phyloP scores from a whole-genome alignment of 2,888 invertebrate species.

The Tupiocoris notatus region DNA sequence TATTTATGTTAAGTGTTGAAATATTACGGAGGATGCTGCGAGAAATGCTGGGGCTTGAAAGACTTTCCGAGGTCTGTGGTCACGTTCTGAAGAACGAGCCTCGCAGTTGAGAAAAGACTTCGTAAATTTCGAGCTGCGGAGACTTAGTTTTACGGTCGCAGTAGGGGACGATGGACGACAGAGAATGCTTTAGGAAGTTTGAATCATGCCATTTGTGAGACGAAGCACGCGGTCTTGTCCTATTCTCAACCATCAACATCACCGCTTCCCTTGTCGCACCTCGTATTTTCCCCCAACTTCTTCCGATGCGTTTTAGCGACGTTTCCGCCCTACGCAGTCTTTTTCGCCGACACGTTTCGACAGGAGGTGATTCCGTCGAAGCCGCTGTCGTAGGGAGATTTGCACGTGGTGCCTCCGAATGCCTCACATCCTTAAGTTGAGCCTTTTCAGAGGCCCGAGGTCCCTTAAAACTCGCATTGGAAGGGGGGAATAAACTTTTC shows the following conservation, averaged over 20 bases:
- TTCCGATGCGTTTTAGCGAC: not conserved
- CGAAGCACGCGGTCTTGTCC: constrained; percentile 19
- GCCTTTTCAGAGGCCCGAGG: too few species aligned
- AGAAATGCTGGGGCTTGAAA: not conserved
- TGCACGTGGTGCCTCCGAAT: not conserved
- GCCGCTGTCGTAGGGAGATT: not conserved
- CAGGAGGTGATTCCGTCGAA: not conserved
- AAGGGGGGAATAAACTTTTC: too few species aligned
- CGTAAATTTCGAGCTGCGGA: constrained; percentile 18
- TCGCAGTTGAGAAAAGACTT: constrained; percentile 8
- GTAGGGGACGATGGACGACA: not conserved
- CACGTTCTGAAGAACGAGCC: constrained; percentile 27
- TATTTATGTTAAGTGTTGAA: constrained; percentile 34
- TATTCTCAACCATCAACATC: not conserved
- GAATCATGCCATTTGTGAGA: constrained; percentile 38
- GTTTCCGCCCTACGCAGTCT: not conserved
- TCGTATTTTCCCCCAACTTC: not conserved
- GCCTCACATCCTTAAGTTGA: too few species aligned
- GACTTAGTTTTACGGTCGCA: not conserved
- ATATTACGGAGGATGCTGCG: constrained; percentile 18
- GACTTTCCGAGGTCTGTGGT: constrained; percentile 26
- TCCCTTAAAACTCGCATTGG: too few species aligned
- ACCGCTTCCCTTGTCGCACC: not conserved
- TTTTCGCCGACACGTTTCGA: not conserved
- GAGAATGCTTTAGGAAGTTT: not conserved